These are phyloP conservation scores for Nycticorax nycticorax DNA, from an alignment of 2,113 vertebrate species.

Conservation along the genomic window DNA sequence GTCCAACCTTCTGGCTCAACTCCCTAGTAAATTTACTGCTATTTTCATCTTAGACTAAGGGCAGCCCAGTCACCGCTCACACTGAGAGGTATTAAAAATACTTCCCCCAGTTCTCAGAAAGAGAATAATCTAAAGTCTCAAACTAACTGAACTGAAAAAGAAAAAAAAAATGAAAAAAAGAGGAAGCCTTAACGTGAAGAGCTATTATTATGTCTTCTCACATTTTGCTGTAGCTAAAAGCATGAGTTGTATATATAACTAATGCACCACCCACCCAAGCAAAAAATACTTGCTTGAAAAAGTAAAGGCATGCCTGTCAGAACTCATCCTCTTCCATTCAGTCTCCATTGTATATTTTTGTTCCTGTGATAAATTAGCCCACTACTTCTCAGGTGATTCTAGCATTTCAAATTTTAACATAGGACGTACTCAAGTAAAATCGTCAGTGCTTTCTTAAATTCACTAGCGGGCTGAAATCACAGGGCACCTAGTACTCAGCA, in stretches of 20 bases:
- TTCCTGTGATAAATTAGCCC: conserved; percentile 37
- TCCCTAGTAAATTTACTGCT: conserved; percentile 21
- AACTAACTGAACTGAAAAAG: conserved; percentile 33
- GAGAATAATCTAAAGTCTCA: conserved; percentile 34
- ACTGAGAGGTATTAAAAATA: conserved; percentile 19
- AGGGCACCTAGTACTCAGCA: background rate
- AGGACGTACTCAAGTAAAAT: background rate
- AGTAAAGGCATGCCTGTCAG: conserved; percentile 55
- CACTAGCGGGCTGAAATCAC: background rate
- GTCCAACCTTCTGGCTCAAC: conserved; percentile 29
- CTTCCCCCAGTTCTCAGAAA: conserved; percentile 65
- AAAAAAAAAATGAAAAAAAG: background rate
- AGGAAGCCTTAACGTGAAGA: conserved; percentile 9
- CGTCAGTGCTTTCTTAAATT: background rate
- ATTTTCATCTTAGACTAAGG: conserved; percentile 30
- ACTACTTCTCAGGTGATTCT: conserved; percentile 38
- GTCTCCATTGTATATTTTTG: conserved; percentile 49
- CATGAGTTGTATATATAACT: conserved; percentile 56
- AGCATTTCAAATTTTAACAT: conserved; percentile 15
- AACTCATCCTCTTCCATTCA: conserved; percentile 58
- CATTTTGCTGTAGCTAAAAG: conserved; percentile 48
- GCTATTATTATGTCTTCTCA: conserved; percentile 55
- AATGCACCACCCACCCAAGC: conserved; percentile 30
- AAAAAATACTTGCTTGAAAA: conserved; percentile 25
- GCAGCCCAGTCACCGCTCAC: conserved; percentile 43